Evolutionary conservation across 2,888 invertebrate genomes (phyloP).

Genomic region (Masnerella sp.): DNA sequence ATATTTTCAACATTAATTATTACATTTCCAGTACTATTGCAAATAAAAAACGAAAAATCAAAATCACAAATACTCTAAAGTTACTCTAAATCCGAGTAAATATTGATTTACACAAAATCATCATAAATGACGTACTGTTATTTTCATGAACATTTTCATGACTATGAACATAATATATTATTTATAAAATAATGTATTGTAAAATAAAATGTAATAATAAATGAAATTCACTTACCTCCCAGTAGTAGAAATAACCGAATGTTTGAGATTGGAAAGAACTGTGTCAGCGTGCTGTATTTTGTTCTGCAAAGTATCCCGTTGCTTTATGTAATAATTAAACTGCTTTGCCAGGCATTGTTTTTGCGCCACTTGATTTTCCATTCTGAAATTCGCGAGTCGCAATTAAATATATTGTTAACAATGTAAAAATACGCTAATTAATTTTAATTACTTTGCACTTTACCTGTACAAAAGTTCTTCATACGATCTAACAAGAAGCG

Average conservation of each 20-base stretch:
- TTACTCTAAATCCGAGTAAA: too few species aligned
- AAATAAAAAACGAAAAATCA: too few species aligned
- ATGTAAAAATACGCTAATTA: too few species aligned
- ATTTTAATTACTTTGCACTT: neutral
- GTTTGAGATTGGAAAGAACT: slow-evolving; percentile 79
- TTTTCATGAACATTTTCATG: too few species aligned
- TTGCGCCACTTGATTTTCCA: slow-evolving; percentile 80
- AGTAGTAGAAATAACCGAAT: slow-evolving; percentile 71
- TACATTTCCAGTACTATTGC: too few species aligned
- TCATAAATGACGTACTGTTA: too few species aligned
- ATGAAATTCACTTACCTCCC: slow-evolving; percentile 68
- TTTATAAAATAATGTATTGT: too few species aligned
- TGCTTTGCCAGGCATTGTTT: slow-evolving; percentile 78
- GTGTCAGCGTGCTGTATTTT: slow-evolving; percentile 79
- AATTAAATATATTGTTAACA: slow-evolving; percentile 1
- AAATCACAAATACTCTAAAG: too few species aligned
- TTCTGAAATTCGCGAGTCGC: slow-evolving; percentile 75
- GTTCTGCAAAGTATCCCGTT: slow-evolving; percentile 78
- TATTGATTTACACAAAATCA: too few species aligned
- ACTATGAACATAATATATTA: too few species aligned
- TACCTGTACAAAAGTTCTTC: slow-evolving; percentile 78
- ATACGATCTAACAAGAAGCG: slow-evolving; percentile 76
- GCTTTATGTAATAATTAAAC: slow-evolving; percentile 77
- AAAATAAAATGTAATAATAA: too few species aligned
- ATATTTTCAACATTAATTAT: too few species aligned